Evolutionary conservation across 2,888 invertebrate genomes (phyloP), one percentile per base, ranked within the genome.

Genomic region (Dexiosoma caninum): DNA sequence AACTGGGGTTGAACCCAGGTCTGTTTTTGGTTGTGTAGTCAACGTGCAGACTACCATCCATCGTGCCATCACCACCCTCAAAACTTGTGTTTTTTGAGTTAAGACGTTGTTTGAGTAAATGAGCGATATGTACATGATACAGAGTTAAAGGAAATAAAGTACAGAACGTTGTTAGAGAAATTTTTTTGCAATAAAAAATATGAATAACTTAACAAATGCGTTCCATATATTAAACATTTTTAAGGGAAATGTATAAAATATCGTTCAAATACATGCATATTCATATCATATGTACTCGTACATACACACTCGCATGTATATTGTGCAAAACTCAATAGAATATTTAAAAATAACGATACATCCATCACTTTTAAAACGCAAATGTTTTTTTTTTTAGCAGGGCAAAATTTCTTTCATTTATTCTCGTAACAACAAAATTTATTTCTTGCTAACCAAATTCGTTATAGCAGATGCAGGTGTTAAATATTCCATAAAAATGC

Each of bases 211-310:
- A 10, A 51, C 10, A 40, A 51, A 21, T 42, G 6, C 21, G 71
- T 72, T 62, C 71, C 32, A 72, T 19, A 55, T 72, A 37, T 72
- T 72, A 19, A 55, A 62, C 19, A 70, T 57, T 70, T 46, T 23
- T 23, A 9, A 7, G 32, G 35, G 42, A 51, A 42, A 46, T 46
- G 67, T 40, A 75, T 75, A 75, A 75, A 75, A 75, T 59, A 67
- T 67, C 49, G 66, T 75, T 37, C 67, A 19, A 40, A 30, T 51
- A 9, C 1, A 19, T 49, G 1, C 23, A n/a, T 1, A 16, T 32
- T 2, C 19, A 1, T 12, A 10, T 2, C 1, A 19, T 49, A 3
- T 27, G 8, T 1, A 16, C 21, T 2, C 19, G 1, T 12, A 10
- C 1, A 51, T 51, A 8, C 16, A 60, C 32, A 60, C 60, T 10